Evolutionary conservation across 92 coral and sea anemone genomes (phyloP), one percentile per base, ranked within the genome.

Genomic region (Epizoanthus fatuus): DNA sequence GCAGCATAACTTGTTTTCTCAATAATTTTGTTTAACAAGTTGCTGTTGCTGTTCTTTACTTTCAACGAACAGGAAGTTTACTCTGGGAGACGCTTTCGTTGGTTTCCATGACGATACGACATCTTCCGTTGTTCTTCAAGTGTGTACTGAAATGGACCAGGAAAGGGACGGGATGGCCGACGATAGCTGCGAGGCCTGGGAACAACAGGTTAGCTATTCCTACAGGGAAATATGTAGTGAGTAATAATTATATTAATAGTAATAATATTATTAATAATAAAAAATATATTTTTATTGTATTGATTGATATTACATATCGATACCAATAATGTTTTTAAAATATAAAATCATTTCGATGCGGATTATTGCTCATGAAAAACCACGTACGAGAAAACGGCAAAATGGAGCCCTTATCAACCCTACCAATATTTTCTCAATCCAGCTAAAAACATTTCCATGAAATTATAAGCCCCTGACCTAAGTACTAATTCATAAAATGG

Each of bases 101-200:
- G 98, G 98, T 73, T 95, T 85, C 86, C 96, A 95, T 73, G 91
- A 83, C 11, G 93, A 95, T 75, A 91, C 95, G 3, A 62, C 93
- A 47, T 93, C 96, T 14, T 75, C 95, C 7, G 95, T 93, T 5
- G 92, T 95, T 16, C 81, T 95, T 42, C 93, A 91, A 76, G 95
- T 95, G 25, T 83, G 93, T 60, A 81, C 84, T 37, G 77, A 74
- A 60, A 80, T 86, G 51, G 62, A 64, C 35, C 69, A 86, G 13
- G 82, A 54, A 5, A 39, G 52, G 11, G 25, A 11, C 19, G 53
- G 29, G 19, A 63, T 62, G 42, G 60, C 49, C 20, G 90, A 79
- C 45, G 86, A 77, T 29, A 59, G 72, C n/a, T 79, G 42, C 56
- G 60, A 69, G 17, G 69, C 67, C n/a, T 88, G 87, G 90, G 89